Evolutionary conservation across 2,888 invertebrate genomes (phyloP).

Genomic region (Hydroisotoma schaefferi): DNA sequence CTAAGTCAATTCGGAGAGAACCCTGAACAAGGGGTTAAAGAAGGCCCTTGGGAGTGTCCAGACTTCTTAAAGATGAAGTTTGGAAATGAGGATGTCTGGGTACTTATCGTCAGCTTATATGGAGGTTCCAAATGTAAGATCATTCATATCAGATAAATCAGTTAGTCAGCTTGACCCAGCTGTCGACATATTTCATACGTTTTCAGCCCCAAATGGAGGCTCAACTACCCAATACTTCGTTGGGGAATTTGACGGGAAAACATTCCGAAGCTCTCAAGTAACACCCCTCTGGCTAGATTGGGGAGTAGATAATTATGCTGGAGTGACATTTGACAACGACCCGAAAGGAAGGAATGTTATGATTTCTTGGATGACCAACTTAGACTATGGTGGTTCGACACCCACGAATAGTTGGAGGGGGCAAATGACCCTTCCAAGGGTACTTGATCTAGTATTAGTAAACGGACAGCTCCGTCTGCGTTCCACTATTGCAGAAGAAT

Average conservation of each 20-base stretch:
- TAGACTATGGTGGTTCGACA: slow-evolving; percentile 26
- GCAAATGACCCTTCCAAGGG: slow-evolving; percentile 42
- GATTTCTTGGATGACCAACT: slow-evolving; percentile 45
- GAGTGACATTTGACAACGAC: slow-evolving; percentile 40
- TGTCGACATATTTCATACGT: background rate
- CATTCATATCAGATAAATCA: too few relatives aligned
- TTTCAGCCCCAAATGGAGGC: slow-evolving; percentile 41
- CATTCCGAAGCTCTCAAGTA: slow-evolving; percentile 20
- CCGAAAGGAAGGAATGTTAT: slow-evolving; percentile 19
- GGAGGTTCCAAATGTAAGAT: slow-evolving; percentile 15
- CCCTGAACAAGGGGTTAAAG: slow-evolving; percentile 24
- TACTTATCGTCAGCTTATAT: slow-evolving; percentile 37
- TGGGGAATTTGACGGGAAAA: slow-evolving; percentile 35
- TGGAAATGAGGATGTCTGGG: slow-evolving; percentile 27
- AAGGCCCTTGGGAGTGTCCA: slow-evolving; percentile 47
- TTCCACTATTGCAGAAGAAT: slow-evolving; percentile 15
- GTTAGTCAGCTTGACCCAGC: too few relatives aligned
- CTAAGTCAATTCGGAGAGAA: slow-evolving; percentile 37
- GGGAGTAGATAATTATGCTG: slow-evolving; percentile 47
- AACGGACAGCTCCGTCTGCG: slow-evolving; percentile 9
- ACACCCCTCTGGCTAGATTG: slow-evolving; percentile 45
- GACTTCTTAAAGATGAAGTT: slow-evolving; percentile 30
- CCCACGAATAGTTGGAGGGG: slow-evolving; percentile 39
- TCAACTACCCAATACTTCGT: slow-evolving; percentile 45
- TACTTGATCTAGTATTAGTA: slow-evolving; percentile 5